Conservation (phyloP, 2,113 vertebrate species). For the Hiodon alosoides region DNA sequence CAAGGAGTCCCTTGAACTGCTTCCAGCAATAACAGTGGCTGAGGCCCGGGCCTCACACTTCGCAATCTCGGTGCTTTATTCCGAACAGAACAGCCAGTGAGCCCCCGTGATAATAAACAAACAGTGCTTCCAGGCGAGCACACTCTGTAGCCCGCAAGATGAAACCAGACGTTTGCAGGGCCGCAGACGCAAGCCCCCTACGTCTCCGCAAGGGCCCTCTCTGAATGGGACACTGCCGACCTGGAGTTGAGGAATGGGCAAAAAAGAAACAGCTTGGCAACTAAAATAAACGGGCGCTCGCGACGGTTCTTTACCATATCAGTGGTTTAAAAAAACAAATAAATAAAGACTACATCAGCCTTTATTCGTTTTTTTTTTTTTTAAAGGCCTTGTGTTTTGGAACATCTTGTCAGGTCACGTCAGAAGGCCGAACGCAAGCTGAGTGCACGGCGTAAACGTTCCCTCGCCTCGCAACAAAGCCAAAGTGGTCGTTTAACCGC, state of each 20-base stretch:
- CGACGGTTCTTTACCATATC: too few species aligned
- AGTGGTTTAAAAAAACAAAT: background rate
- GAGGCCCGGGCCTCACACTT: slow-evolving; percentile 41
- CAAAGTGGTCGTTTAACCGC: background rate
- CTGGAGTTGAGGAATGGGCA: too few species aligned
- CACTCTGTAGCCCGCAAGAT: too few species aligned
- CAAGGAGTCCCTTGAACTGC: slow-evolving; percentile 34
- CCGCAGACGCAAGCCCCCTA: too few species aligned
- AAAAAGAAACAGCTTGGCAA: background rate
- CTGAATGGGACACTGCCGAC: background rate
- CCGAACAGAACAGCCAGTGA: slow-evolving; percentile 38
- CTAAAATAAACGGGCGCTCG: too few species aligned
- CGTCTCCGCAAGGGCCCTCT: slow-evolving; percentile 23
- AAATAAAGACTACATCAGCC: background rate
- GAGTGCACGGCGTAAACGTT: background rate
- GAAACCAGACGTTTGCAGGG: too few species aligned
- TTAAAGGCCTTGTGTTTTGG: background rate
- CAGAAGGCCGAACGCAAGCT: background rate
- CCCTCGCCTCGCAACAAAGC: background rate
- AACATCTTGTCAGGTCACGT: background rate
- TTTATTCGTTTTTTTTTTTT: background rate
- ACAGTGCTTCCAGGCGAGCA: slow-evolving; percentile 27
- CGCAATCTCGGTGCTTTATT: slow-evolving; percentile 34
- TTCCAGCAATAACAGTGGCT: slow-evolving; percentile 40
- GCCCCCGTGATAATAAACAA: slow-evolving; percentile 41